Base-by-base conservation (phyloP, 1,140 invertebrate genomes). In the Caerostris darwini region DNA sequence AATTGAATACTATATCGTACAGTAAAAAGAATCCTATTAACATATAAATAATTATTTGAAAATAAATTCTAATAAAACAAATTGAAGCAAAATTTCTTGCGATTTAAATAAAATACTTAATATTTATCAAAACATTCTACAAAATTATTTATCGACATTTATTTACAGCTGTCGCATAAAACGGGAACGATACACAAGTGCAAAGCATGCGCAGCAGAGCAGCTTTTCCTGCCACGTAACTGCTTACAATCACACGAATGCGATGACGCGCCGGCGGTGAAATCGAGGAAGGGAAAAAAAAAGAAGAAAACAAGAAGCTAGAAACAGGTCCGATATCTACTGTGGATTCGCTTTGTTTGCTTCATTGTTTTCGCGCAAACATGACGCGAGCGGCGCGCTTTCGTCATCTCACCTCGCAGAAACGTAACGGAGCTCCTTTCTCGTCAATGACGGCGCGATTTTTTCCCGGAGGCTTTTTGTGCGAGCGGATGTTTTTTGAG, bases 341-440 rank as follows among this genome's bases (percentile, higher is more conserved):
- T 54, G 57, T n/a, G 8, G 17, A 5, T 86, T 10, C 58, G n/a
- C 54, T 81, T 91, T 91, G 14, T 91, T 81, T 64, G 19, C 10
- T 91, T 53, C 10, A 58, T 91, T 61, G 67, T 91, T 91, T 81
- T 59, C 54, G 82, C 71, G 90, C 58, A 19, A 77, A 77, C 7
- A 57, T 54, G 90, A 91, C 53, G 90, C 82, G 34, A 77, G 56
- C n/a, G 59, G n/a, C 5, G 71, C 56, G 14, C 53, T 90, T 90
- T 90, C 88, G 88, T 90, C 90, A 82, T 91, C 14, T 91, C 82
- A 91, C 90, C 90, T 91, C 54, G 69, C 54, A 81, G 19, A 58
- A 82, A 77, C 69, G 90, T 91, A 88, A 88, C 58, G 58, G 86
- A 14, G 86, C 50, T 14, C 14, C 1, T 8, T 54, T n/a, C 86